A percentile compares a stretch with the other conserved stretches of the same genome.
phyloP scores from a whole-genome alignment of 1,140 invertebrate species.

The Neocloeon triangulifer region DNA sequence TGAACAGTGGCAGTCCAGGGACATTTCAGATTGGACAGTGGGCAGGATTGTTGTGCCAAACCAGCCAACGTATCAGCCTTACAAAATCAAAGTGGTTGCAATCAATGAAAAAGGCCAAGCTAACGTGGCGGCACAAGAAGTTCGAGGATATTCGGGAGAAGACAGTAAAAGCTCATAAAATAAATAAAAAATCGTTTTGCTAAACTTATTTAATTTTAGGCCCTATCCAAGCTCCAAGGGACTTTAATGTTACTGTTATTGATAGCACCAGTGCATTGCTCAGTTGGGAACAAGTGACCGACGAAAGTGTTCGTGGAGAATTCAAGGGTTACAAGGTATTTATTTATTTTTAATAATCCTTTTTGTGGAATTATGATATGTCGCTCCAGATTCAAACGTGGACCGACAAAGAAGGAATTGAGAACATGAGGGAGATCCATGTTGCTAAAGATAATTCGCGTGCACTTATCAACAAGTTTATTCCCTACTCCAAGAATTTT shows the following conservation, averaged over 20 bases:
- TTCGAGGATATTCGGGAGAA: constrained; percentile 86
- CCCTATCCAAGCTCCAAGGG: constrained; percentile 55
- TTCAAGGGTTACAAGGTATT: constrained; percentile 74
- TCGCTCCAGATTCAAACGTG: constrained; percentile 56
- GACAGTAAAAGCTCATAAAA: constrained; percentile 34
- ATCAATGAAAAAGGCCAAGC: constrained; percentile 78
- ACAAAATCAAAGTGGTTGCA: constrained; percentile 77
- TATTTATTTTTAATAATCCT: background rate
- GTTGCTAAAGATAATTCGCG: constrained; percentile 46
- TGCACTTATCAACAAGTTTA: constrained; percentile 61
- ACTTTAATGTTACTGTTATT: constrained; percentile 55
- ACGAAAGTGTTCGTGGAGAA: constrained; percentile 62
- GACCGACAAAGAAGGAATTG: constrained; percentile 58
- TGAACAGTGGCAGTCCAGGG: constrained; percentile 41
- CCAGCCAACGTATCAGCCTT: constrained; percentile 77
- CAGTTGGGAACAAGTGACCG: constrained; percentile 59
- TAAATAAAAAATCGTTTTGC: background rate
- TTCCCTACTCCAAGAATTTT: constrained; percentile 73
- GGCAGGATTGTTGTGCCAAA: constrained; percentile 44
- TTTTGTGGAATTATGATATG: background rate
- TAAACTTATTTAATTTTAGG: constrained; percentile 19
- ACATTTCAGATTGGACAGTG: constrained; percentile 54
- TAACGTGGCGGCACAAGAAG: constrained; percentile 53
- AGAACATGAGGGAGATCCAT: constrained; percentile 51
- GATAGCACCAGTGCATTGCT: constrained; percentile 52